Evolutionary conservation across 2,888 invertebrate species (phyloP).

Genomic region (Microplitis manilae): DNA sequence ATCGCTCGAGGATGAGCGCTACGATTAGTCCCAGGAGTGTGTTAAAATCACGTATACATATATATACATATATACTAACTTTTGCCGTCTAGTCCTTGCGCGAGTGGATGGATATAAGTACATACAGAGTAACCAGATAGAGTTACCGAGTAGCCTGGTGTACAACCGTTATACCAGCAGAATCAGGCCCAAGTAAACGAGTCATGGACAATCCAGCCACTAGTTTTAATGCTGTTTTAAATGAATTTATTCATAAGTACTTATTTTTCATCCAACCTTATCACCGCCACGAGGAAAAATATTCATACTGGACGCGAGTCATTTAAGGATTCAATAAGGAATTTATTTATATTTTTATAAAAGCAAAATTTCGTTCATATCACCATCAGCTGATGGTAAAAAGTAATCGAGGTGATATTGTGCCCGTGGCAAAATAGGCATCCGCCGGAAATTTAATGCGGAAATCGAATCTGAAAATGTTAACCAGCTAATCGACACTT

Average conservation of each 20-base stretch:
- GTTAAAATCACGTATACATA: constrained; percentile 29
- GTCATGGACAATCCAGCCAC: constrained; percentile 3
- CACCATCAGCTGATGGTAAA: not conserved
- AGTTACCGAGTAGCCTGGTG: constrained; percentile 9
- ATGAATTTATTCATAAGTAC: not conserved
- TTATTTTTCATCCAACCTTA: not conserved
- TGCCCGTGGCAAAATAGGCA: not conserved
- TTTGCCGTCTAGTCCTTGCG: not conserved
- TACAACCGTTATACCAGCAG: constrained; percentile 28
- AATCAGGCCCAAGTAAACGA: constrained; percentile 18
- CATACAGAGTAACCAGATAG: not conserved
- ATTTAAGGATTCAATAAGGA: no score
- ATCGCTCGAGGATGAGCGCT: constrained; percentile 36
- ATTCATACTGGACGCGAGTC: no score
- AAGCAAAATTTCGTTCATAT: not conserved
- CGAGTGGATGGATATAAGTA: not conserved
- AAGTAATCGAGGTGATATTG: not conserved
- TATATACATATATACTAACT: not conserved
- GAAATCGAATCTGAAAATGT: constrained; percentile 30
- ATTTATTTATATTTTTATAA: no score
- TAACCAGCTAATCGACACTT: not conserved
- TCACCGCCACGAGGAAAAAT: no score
- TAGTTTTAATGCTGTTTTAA: not conserved
- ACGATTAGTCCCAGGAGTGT: constrained; percentile 34
- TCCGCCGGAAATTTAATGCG: constrained; percentile 28